phyloP scores from a whole-genome alignment of 2,797 vertebrate genomes.

The Helarctos malayanus region DNA sequence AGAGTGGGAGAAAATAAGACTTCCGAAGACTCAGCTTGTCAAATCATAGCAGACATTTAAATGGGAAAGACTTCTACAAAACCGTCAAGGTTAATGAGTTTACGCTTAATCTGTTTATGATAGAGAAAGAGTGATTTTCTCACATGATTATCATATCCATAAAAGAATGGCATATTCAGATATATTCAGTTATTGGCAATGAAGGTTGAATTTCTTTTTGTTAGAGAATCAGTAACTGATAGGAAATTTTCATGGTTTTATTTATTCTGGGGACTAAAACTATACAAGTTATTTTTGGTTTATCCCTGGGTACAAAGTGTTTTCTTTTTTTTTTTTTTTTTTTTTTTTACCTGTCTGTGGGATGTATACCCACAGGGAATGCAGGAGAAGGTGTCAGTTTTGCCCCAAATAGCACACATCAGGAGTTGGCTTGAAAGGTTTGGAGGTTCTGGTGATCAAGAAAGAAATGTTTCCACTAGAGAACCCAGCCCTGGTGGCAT shows the following conservation, averaged over 20 bases:
- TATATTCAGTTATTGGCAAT: not conserved
- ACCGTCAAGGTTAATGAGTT: not conserved
- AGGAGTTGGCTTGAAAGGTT: not conserved
- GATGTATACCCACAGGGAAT: not conserved
- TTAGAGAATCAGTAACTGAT: not conserved
- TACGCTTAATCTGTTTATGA: not conserved
- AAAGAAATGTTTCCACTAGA: not conserved
- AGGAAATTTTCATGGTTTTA: not conserved
- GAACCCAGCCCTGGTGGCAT: not conserved
- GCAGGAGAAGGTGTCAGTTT: not conserved
- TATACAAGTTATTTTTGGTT: not conserved
- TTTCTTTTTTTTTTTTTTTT: not conserved
- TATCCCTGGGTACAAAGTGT: not conserved
- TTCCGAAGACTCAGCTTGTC: not conserved
- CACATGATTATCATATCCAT: not conserved
- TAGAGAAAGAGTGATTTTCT: not conserved
- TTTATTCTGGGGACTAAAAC: not conserved
- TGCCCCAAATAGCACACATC: not conserved
- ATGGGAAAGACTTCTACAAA: not conserved
- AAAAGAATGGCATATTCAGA: not conserved
- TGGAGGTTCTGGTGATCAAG: not conserved
- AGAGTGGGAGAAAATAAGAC: not conserved
- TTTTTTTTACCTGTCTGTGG: not conserved
- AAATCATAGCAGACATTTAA: not conserved
- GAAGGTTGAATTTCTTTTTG: conserved; percentile 27